Conservation (phyloP, 2,888 invertebrate genomes). For the Drosophila mulleri region DNA sequence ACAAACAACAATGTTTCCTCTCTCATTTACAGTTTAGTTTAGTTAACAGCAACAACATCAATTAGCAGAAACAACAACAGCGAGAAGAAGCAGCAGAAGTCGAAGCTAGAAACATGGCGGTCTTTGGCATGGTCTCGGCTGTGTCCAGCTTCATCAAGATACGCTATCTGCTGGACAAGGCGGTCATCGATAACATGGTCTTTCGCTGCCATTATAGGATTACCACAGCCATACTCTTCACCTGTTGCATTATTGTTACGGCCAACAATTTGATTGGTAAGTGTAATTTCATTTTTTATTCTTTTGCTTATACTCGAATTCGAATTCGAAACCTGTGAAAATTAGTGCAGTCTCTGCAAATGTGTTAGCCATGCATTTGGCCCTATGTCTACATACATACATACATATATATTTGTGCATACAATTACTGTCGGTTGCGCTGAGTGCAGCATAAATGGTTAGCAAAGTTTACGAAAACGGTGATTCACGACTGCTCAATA, state of each 20-base stretch:
- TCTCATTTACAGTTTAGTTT: slow-evolving; percentile 44
- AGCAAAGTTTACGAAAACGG: neutral
- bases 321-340: slow-evolving; percentile 31
- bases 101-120: slow-evolving; percentile 87
- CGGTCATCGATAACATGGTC: slow-evolving; percentile 95
- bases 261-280: slow-evolving; percentile 96
- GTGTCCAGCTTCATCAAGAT: slow-evolving; percentile 96
- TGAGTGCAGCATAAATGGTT: slow-evolving; percentile 42
- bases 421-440: slow-evolving; percentile 45
- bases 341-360: slow-evolving; percentile 56
- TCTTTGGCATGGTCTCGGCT: slow-evolving; percentile 93
- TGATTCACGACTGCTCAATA: neutral
- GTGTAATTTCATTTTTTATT: slow-evolving; percentile 73
- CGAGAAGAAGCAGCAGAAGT: slow-evolving; percentile 18
- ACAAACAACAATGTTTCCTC: slow-evolving; percentile 28
- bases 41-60: slow-evolving; percentile 48
- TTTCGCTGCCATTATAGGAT: slow-evolving; percentile 95
- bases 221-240: slow-evolving; percentile 93
- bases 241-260: slow-evolving; percentile 94
- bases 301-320: neutral
- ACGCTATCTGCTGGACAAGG: slow-evolving; percentile 94
- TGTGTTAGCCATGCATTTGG: slow-evolving; percentile 34
- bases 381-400: neutral
- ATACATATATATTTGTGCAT: slow-evolving; percentile 31
- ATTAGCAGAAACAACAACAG: slow-evolving; percentile 32